A percentile compares a stretch with the other conserved stretches of the same genome.
Evolutionary conservation across 92 coral and sea anemone genomes (phyloP).

Genomic region (Epizoanthus ramosus): DNA sequence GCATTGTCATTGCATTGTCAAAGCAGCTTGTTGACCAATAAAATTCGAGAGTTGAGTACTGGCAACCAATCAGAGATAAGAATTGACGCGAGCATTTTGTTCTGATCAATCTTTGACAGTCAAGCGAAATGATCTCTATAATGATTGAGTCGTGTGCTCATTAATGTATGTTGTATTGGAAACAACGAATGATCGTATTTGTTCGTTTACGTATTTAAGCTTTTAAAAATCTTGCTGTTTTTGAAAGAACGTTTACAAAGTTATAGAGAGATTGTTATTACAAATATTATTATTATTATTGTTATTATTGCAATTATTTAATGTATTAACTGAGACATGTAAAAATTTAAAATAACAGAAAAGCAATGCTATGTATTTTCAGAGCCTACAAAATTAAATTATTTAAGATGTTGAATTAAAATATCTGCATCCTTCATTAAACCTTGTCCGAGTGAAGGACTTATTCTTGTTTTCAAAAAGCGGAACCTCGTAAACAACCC

Average conservation of each 20-base stretch:
- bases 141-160: background rate
- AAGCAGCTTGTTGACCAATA: too few relatives aligned
- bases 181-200: background rate
- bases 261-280: background rate
- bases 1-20: too few relatives aligned
- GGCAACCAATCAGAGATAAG: too few relatives aligned
- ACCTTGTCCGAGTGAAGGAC: background rate
- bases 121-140: background rate
- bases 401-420: background rate
- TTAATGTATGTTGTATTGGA: background rate
- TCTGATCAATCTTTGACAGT: too few relatives aligned
- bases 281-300: background rate
- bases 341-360: background rate
- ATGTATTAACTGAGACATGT: background rate
- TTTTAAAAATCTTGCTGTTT: background rate
- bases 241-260: background rate
- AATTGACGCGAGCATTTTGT: too few relatives aligned
- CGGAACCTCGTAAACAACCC: too few relatives aligned
- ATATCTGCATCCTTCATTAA: background rate
- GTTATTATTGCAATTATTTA: background rate
- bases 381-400: conserved; percentile 10
- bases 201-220: background rate
- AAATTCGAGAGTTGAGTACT: too few relatives aligned
- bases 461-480: too few relatives aligned
- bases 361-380: conserved; percentile 18